Evolutionary conservation across 2,797 vertebrate genomes (phyloP).

Genomic region (Centropyge bicolor): DNA sequence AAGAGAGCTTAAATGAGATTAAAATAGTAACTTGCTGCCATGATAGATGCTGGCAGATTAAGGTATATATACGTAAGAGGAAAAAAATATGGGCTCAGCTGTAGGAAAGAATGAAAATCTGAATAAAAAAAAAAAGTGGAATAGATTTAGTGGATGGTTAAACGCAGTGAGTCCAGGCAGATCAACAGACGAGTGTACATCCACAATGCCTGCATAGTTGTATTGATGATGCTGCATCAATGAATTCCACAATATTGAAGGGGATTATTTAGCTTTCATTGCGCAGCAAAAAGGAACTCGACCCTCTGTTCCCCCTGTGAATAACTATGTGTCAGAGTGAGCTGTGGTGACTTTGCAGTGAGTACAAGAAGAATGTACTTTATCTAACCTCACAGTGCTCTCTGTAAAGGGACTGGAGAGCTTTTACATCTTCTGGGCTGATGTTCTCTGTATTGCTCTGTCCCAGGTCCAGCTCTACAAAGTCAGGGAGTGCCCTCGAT

Average conservation of each 20-base stretch:
- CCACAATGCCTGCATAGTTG: not conserved
- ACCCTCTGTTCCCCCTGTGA: slow-evolving; percentile 5
- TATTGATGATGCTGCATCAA: slow-evolving; percentile 27
- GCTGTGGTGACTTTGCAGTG: not conserved
- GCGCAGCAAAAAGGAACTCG: not conserved
- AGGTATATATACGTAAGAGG: not conserved
- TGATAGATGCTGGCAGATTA: slow-evolving; percentile 7
- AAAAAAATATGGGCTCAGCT: not conserved
- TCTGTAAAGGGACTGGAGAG: slow-evolving; percentile 94
- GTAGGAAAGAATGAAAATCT: not conserved
- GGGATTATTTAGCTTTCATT: slow-evolving; percentile 6
- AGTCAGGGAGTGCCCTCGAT: slow-evolving; percentile 94
- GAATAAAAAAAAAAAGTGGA: not conserved
- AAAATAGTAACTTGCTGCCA: slow-evolving; percentile 8
- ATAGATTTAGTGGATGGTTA: slow-evolving; percentile 11
- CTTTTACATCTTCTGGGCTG: slow-evolving; percentile 89
- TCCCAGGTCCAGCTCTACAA: slow-evolving; percentile 90
- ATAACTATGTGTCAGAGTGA: not conserved
- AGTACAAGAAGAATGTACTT: not conserved
- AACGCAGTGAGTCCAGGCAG: not conserved
- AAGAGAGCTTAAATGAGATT: slow-evolving; percentile 29
- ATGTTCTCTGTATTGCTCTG: slow-evolving; percentile 88
- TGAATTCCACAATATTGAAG: slow-evolving; percentile 5
- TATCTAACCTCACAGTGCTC: slow-evolving; percentile 94
- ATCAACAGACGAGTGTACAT: slow-evolving; percentile 9